Evolutionary conservation across 2,797 vertebrate genomes (phyloP).

Genomic region (Eulemur mongoz): DNA sequence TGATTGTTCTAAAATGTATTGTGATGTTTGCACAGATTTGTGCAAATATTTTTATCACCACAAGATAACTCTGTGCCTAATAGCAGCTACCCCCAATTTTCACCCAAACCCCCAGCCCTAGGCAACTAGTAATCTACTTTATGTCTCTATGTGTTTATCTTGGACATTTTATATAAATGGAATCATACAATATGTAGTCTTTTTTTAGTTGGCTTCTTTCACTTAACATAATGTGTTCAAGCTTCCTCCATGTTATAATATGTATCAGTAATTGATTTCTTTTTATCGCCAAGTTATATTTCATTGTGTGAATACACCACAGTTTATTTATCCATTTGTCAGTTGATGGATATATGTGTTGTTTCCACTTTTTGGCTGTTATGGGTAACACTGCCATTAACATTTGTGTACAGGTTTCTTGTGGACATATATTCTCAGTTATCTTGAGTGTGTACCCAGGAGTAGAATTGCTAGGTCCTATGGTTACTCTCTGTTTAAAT

Average conservation of each 20-base stretch:
- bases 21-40: neutral
- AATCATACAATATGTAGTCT: neutral
- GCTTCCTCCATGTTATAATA: neutral
- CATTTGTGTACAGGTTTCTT: neutral
- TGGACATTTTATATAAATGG: neutral
- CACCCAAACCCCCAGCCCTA: neutral
- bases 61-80: neutral
- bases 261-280: neutral
- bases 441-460: neutral
- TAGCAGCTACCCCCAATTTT: neutral
- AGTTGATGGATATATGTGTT: neutral
- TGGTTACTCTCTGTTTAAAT: neutral
- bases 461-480: neutral
- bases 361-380: neutral
- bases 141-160: neutral
- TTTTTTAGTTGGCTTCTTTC: too few relatives aligned
- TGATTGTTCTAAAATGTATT: neutral
- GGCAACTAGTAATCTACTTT: too few relatives aligned
- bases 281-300: neutral
- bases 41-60: neutral
- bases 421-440: neutral
- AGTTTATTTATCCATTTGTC: neutral
- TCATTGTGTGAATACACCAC: too few relatives aligned
- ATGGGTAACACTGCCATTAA: neutral
- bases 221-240: neutral